Evolutionary conservation across 2,888 invertebrate species (phyloP).

Genomic region (Xanthorhoe designata): DNA sequence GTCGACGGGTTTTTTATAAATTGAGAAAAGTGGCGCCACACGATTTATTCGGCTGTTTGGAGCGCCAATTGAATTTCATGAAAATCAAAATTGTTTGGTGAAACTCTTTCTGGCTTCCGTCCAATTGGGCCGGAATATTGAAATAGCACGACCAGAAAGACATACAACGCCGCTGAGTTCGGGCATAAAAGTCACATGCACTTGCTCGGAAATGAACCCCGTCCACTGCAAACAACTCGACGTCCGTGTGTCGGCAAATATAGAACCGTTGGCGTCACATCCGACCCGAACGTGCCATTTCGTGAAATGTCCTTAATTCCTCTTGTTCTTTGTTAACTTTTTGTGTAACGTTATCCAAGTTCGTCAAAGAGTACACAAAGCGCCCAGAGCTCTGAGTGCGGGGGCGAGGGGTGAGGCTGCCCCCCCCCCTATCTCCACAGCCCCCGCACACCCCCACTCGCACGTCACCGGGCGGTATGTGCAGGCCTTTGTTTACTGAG

Average conservation of each 20-base stretch:
- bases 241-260: not conserved
- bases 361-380: conserved; percentile 20
- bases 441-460: not conserved
- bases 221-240: not conserved
- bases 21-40: not conserved
- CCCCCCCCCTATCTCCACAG: not conserved
- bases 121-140: conserved; percentile 21
- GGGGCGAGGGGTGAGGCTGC: not conserved
- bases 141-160: conserved; percentile 7
- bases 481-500: conserved; percentile 21
- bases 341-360: conserved; percentile 22
- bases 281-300: conserved; percentile 10
- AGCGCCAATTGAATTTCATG: conserved; percentile 7
- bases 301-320: conserved; percentile 7
- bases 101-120: conserved; percentile 19
- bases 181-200: not conserved
- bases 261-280: not conserved
- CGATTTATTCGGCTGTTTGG: conserved; percentile 3
- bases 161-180: not conserved
- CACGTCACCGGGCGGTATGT: conserved; percentile 8
- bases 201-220: not conserved
- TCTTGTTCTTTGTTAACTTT: conserved; percentile 19
- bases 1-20: conserved; percentile 6
- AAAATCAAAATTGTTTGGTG: conserved; percentile 24
- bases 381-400: conserved; percentile 11